phyloP scores from a whole-genome alignment of 2,113 vertebrate genomes.

The Arizona elegans region DNA sequence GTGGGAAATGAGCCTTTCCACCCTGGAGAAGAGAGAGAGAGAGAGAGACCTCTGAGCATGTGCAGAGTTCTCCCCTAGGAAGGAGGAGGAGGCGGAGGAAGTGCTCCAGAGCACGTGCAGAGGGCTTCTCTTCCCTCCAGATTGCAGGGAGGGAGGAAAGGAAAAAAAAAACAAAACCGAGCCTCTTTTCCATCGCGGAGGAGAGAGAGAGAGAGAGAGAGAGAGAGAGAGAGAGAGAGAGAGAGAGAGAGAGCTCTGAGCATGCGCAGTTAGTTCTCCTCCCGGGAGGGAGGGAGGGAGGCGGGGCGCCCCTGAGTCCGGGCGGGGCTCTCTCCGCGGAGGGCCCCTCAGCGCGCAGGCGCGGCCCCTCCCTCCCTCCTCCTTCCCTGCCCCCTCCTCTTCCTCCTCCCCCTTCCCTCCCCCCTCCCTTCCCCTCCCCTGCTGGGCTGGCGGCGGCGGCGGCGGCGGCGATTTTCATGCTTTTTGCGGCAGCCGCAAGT shows the following conservation, averaged over 20 bases:
- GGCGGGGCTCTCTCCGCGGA: not conserved
- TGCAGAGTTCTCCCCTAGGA: not conserved
- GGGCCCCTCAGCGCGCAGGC: not conserved
- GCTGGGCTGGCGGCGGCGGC: constrained; percentile 6
- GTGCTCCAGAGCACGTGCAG: too few relatives aligned
- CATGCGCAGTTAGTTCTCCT: not conserved
- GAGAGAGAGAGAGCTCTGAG: not conserved
- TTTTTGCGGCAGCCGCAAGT: constrained; percentile 56
- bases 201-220: too few relatives aligned
- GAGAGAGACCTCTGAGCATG: not conserved
- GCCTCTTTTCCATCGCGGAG: too few relatives aligned
- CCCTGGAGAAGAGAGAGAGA: too few relatives aligned
- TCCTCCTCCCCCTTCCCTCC: constrained; percentile 8
- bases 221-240: too few relatives aligned
- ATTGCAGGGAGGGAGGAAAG: not conserved
- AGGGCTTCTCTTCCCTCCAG: too few relatives aligned
- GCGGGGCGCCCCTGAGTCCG: not conserved
- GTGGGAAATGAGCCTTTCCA: too few relatives aligned
- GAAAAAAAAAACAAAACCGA: too few relatives aligned
- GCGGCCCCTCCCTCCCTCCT: not conserved
- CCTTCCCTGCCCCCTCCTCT: not conserved
- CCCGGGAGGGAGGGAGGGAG: not conserved
- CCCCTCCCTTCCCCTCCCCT: not conserved
- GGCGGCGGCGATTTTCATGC: not conserved
- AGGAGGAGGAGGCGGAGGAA: too few relatives aligned